Evolutionary conservation across 2,888 invertebrate genomes (phyloP), one percentile per base, ranked within the genome.

Genomic region (Drosophila infuscata): DNA sequence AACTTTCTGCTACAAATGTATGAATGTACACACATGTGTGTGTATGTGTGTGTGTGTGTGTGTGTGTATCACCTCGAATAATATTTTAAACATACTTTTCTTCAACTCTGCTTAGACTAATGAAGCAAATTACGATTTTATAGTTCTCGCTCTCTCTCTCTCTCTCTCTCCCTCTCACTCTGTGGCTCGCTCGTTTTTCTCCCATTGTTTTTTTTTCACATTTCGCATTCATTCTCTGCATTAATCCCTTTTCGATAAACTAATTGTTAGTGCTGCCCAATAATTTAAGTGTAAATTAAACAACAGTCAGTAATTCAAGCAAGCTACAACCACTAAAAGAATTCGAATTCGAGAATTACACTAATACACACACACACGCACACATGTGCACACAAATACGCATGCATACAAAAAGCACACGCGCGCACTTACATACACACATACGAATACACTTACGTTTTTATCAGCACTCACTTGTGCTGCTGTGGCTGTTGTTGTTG

Each of bases 371-470:
- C 49, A 69, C 38, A 59, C 17, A 20, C 30, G 30, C 17, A 25
- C 35, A 59, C n/a, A 25, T 25, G 25, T 4, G 25, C 25, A 46
- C 36, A 25, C 30, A 49, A 48, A 65, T 41, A 64, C 67, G 30
- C 32, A 5, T 32, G 9, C 32, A 43, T n/a, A 15, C 41, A 43
- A 43, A 43, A 57, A 43, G 32, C 43, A 56, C 64, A 61, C 60
- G 46, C 67, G 57, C 58, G 54, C 29, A 61, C 35, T 61, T 58
- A 71, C 46, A 74, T 48, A 64, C 20, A 38, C 38, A 32, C 36
- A 43, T 29, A 69, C 48, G 11, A 36, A 78, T 63, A 62, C 57
- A 83, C 88, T 80, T 86, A 88, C 88, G 72, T 81, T 88, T 89
- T 84, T 88, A 88, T 88, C 89, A 83, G 82, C 81, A 74, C 33